A percentile compares a stretch with the other conserved stretches of the same genome.
Evolutionary conservation across 2,888 invertebrate genomes (phyloP).

Genomic region (Heliconius erato): DNA sequence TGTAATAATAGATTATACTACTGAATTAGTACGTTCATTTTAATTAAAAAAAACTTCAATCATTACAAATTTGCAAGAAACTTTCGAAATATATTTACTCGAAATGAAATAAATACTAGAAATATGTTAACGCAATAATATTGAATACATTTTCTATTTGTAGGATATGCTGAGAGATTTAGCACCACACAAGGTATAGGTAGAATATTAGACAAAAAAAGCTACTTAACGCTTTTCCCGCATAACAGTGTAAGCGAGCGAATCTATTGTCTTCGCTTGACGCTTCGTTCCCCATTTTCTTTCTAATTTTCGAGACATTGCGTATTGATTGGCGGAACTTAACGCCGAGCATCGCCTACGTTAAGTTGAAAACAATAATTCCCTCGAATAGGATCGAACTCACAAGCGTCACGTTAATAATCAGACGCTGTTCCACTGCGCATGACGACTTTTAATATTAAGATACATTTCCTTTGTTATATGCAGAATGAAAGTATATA

Average conservation of each 20-base stretch:
- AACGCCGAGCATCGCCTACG: not conserved
- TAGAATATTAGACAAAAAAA: not conserved
- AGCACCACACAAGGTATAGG: not conserved
- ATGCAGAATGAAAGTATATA: not conserved
- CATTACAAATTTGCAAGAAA: no score
- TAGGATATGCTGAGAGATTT: not conserved
- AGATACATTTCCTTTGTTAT: not conserved
- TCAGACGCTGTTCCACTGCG: not conserved
- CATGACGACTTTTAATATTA: not conserved
- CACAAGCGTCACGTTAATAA: not conserved
- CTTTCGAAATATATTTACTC: no score
- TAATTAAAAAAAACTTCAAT: no score
- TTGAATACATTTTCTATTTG: not conserved
- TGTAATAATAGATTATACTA: not conserved
- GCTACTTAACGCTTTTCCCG: not conserved
- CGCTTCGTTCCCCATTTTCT: no score
- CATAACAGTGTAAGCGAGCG: not conserved
- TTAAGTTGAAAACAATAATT: not conserved
- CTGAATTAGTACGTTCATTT: not conserved
- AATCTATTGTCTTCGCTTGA: not conserved
- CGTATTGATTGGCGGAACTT: not conserved
- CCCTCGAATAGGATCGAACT: not conserved
- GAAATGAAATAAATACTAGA: no score
- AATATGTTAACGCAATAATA: no score
- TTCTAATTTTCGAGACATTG: not conserved